Conservation (phyloP, 2,888 invertebrate species). For the Cyclophora punctaria region DNA sequence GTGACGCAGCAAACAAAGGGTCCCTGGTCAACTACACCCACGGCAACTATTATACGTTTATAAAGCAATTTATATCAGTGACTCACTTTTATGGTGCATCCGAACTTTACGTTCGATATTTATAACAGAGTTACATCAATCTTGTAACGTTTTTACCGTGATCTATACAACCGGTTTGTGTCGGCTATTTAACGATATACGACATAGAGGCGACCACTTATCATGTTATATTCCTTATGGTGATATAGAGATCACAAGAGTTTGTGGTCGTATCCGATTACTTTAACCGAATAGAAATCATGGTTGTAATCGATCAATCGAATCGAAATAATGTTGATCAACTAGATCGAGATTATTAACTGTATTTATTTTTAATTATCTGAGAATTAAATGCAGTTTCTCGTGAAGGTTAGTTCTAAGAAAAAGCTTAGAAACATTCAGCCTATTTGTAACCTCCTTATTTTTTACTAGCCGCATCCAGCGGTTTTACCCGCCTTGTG, state of each 20-base stretch:
- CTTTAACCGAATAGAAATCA: constrained; percentile 42
- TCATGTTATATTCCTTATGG: constrained; percentile 19
- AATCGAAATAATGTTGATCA: constrained; percentile 20
- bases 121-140: constrained; percentile 29
- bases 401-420: too few species aligned
- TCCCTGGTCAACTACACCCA: constrained; percentile 61
- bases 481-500: not conserved
- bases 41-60: constrained; percentile 46
- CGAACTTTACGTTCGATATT: constrained; percentile 36
- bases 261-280: constrained; percentile 60
- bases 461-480: not conserved
- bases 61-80: constrained; percentile 61
- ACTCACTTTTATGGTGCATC: constrained; percentile 50
- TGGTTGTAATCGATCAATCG: constrained; percentile 17
- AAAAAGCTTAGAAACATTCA: too few species aligned
- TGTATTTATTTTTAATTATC: constrained; percentile 9
- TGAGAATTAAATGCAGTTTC: too few species aligned
- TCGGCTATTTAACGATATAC: constrained; percentile 10
- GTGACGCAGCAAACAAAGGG: constrained; percentile 66
- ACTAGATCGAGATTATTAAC: constrained; percentile 24
- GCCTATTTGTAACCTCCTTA: too few species aligned
- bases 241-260: constrained; percentile 39
- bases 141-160: constrained; percentile 22
- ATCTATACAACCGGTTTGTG: constrained; percentile 32
- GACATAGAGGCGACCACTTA: too few species aligned